Evolutionary conservation across 64 coral and sea anemone species (phyloP).

Genomic region (Catalaphyllia jardinei): DNA sequence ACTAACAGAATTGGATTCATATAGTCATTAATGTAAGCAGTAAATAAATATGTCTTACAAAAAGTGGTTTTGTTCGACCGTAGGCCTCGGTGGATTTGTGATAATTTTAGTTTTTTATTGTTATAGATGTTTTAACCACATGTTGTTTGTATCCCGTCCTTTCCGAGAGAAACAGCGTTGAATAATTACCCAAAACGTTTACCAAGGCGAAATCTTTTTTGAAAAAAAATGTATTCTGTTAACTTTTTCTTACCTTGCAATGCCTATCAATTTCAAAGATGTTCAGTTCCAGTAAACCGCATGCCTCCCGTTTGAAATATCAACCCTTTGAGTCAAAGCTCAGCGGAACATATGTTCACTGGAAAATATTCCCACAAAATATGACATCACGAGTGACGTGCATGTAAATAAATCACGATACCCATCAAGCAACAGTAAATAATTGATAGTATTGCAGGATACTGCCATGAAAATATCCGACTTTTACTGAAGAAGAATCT

Average conservation of each 20-base stretch:
- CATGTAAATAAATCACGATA: slow-evolving; percentile 16
- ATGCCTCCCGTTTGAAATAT: not conserved
- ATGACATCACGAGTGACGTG: not conserved
- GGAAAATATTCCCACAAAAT: slow-evolving; percentile 12
- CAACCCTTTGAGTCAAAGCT: not conserved
- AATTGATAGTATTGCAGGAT: slow-evolving; percentile 11
- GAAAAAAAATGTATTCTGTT: not conserved
- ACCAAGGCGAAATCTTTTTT: too few species aligned
- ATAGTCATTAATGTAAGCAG: too few species aligned
- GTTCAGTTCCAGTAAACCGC: not conserved
- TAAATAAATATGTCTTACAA: too few species aligned
- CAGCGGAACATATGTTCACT: slow-evolving; percentile 1
- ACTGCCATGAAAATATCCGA: not conserved
- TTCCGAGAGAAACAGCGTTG: too few species aligned
- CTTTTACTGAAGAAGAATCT: not conserved
- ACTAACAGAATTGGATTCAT: too few species aligned
- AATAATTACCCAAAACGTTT: too few species aligned
- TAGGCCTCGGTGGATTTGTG: too few species aligned
- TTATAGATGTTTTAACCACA: too few species aligned
- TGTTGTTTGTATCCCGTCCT: too few species aligned
- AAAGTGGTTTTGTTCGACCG: too few species aligned
- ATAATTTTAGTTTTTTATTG: too few species aligned
- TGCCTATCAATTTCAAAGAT: not conserved
- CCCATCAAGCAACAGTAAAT: not conserved
- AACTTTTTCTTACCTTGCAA: not conserved